phyloP scores from a whole-genome alignment of 1,140 invertebrate species.

The Lepidostoma basale region DNA sequence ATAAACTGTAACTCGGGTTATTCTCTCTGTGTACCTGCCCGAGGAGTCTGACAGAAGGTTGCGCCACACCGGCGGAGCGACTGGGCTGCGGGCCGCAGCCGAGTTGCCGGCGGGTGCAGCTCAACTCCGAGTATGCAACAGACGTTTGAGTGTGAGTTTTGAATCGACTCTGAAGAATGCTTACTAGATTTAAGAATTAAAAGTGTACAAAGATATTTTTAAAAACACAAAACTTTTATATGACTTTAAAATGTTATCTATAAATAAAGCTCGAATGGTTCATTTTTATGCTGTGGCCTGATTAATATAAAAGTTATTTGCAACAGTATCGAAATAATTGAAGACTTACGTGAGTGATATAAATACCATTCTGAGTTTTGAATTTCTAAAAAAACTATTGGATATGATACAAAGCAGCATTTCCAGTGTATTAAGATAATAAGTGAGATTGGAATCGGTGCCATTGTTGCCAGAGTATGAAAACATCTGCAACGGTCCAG shows the following conservation, averaged over 20 bases:
- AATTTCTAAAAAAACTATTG: conserved; percentile 8
- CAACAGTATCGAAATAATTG: background rate
- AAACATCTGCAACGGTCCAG: background rate
- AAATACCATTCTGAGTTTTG: conserved; percentile 20
- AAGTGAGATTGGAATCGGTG: conserved; percentile 37
- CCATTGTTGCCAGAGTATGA: conserved; percentile 23
- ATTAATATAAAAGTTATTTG: conserved; percentile 7
- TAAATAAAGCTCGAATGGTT: conserved; percentile 11
- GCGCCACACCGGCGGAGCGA: background rate
- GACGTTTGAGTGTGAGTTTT: conserved; percentile 27
- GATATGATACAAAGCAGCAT: conserved; percentile 23
- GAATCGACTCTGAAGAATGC: conserved; percentile 37
- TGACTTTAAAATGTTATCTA: conserved; percentile 34
- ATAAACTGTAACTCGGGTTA: conserved; percentile 30
- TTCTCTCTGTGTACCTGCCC: conserved; percentile 34
- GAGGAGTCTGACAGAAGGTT: conserved; percentile 13
- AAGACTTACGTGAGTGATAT: conserved; percentile 7
- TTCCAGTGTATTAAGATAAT: conserved; percentile 25
- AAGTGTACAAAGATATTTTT: conserved; percentile 47
- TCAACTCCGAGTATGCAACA: background rate
- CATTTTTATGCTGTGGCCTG: conserved; percentile 13
- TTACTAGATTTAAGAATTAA: conserved; percentile 43
- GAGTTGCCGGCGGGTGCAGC: background rate
- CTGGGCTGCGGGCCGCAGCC: too few species aligned
- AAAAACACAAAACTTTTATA: conserved; percentile 45